Evolutionary conservation across 2,113 vertebrate species (phyloP).

Genomic region (Mungos mungo): DNA sequence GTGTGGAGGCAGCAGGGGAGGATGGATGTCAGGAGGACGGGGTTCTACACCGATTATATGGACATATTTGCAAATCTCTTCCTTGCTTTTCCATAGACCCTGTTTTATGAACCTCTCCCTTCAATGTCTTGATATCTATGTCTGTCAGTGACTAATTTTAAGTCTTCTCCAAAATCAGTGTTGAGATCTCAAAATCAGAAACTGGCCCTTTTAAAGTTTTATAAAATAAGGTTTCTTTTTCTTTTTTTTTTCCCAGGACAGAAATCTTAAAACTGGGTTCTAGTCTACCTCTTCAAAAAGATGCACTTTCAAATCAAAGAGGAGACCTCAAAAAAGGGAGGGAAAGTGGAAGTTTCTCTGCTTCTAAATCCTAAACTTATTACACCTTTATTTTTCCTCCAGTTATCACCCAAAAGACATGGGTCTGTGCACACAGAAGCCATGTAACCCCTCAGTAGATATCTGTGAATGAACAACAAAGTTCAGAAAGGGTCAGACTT

Average conservation of each 20-base stretch:
- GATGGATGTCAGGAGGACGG: accelerated
- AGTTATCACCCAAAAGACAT: neutral
- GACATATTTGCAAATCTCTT: neutral
- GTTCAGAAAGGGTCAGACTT: neutral
- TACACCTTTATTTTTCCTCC: neutral
- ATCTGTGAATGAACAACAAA: neutral
- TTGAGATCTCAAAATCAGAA: neutral
- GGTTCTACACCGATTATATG: too few species aligned
- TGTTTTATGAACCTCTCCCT: neutral
- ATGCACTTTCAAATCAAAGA: neutral
- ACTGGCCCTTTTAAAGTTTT: neutral
- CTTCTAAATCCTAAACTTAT: neutral
- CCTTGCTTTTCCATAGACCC: neutral
- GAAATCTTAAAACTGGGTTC: neutral
- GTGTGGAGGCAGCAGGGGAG: neutral
- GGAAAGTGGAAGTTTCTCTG: neutral
- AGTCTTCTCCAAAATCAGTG: neutral
- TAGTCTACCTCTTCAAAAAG: neutral
- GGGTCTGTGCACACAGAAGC: too few species aligned
- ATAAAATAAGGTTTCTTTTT: neutral
- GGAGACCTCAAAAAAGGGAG: neutral
- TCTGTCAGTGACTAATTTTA: neutral
- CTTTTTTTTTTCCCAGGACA: neutral
- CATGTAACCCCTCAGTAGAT: neutral
- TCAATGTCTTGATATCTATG: neutral